Evolutionary conservation across 2,113 vertebrate genomes (phyloP).

Genomic region (Cygnus buccinator): DNA sequence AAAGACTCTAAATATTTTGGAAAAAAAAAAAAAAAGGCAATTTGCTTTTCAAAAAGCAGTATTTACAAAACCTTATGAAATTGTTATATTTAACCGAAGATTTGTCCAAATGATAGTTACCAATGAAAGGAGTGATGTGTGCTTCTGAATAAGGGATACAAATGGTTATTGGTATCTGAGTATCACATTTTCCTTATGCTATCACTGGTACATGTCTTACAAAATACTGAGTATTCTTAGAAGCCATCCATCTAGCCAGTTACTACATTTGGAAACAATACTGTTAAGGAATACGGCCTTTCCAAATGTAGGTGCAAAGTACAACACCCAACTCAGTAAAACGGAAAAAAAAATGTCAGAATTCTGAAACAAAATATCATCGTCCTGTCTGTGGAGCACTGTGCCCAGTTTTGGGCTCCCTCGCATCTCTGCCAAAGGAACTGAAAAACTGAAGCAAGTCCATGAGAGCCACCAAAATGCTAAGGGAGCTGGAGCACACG

Average conservation of each 20-base stretch:
- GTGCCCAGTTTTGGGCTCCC: neutral
- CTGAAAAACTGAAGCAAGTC: neutral
- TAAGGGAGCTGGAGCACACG: rapidly evolving
- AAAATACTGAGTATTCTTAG: neutral
- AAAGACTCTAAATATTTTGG: neutral
- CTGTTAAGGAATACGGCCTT: neutral
- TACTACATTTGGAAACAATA: neutral
- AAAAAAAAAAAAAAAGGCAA: neutral
- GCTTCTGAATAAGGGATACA: neutral
- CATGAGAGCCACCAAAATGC: neutral
- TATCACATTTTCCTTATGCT: neutral
- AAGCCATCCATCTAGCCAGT: neutral
- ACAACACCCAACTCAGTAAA: neutral
- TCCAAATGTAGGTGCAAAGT: neutral
- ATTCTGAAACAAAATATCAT: neutral
- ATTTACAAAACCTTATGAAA: neutral
- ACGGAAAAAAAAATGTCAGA: neutral
- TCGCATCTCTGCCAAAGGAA: neutral
- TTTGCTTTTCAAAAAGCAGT: neutral
- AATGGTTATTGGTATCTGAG: neutral
- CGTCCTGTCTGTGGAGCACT: neutral
- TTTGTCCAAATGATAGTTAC: neutral
- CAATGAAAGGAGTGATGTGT: neutral
- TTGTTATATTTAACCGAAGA: neutral
- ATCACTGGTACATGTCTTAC: neutral